These are phyloP conservation scores for Dynastes tityus DNA, from an alignment of 2,888 invertebrate genomes.

Conservation along the genomic window DNA sequence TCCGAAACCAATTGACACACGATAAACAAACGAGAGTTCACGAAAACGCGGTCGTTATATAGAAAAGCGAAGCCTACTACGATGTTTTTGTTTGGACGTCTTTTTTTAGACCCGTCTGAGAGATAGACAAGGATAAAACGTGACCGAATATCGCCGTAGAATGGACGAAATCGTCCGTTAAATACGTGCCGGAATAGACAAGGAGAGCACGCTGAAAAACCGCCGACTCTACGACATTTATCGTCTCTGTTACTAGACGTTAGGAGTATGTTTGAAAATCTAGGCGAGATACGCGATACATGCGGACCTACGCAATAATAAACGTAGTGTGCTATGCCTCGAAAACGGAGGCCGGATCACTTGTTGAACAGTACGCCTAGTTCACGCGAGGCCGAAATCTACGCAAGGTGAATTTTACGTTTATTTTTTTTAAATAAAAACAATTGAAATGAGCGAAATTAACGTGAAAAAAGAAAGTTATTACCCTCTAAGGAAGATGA, in stretches of 20 bases:
- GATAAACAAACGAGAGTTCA: slow-evolving; percentile 1
- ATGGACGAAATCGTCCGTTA: not conserved
- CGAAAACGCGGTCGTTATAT: slow-evolving; percentile 4
- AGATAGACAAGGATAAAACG: not conserved
- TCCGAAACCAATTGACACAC: not conserved
- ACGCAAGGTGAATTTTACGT: slow-evolving; percentile 4
- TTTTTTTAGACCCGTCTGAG: not conserved
- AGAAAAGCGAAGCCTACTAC: too few species aligned
- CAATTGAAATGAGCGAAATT: too few species aligned
- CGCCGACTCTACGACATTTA: not conserved
- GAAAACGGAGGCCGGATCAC: slow-evolving; percentile 49
- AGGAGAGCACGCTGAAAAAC: slow-evolving; percentile 15
- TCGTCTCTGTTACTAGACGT: slow-evolving; percentile 21
- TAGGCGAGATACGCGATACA: slow-evolving; percentile 34
- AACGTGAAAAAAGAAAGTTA: too few species aligned
- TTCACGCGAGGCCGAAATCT: slow-evolving; percentile 45
- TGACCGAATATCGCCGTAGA: too few species aligned
- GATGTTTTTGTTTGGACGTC: slow-evolving; percentile 33
- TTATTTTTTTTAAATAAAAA: not conserved
- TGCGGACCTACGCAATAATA: slow-evolving; percentile 58
- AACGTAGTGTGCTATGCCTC: slow-evolving; percentile 55
- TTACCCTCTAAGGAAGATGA: too few species aligned
- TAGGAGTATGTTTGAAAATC: slow-evolving; percentile 3
- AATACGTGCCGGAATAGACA: slow-evolving; percentile 15
- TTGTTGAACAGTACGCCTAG: slow-evolving; percentile 53